Evolutionary conservation across 2,113 vertebrate species (phyloP).

Genomic region (Mormoops blainvillei): DNA sequence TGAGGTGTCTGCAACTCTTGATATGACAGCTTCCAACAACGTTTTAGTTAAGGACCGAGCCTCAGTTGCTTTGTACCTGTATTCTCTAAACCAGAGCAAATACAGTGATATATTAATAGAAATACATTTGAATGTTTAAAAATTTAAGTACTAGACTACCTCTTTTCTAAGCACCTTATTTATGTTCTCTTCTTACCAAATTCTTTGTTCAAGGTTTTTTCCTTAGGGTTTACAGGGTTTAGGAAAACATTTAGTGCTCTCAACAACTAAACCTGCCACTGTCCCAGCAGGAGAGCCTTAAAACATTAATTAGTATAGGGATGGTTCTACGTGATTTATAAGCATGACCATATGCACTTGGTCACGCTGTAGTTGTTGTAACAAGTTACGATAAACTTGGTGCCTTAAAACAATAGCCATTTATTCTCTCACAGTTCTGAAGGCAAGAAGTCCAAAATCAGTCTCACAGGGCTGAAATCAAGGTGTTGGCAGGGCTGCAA

Average conservation of each 20-base stretch:
- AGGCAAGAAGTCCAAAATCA: not conserved
- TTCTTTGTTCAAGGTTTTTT: not conserved
- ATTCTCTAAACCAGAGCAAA: slow-evolving; percentile 27
- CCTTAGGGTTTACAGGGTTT: not conserved
- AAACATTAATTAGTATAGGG: not conserved
- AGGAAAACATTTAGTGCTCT: not conserved
- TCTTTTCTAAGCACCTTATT: not conserved
- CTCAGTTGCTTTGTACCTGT: not conserved
- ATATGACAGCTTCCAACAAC: not conserved
- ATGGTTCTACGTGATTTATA: not conserved
- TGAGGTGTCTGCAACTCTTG: not conserved
- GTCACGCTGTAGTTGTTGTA: not conserved
- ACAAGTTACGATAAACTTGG: too few relatives aligned
- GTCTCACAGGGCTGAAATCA: not conserved
- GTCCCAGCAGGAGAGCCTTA: not conserved
- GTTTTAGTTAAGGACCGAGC: not conserved
- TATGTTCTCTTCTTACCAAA: not conserved
- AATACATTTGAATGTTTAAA: not conserved
- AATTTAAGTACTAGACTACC: not conserved
- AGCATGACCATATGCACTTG: not conserved
- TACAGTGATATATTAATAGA: not conserved
- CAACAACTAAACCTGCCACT: not conserved
- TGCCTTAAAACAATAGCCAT: not conserved
- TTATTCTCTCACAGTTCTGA: not conserved
- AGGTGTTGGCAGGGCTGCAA: not conserved